Conservation (phyloP, 2,888 invertebrate species). For the Bombylius major region DNA sequence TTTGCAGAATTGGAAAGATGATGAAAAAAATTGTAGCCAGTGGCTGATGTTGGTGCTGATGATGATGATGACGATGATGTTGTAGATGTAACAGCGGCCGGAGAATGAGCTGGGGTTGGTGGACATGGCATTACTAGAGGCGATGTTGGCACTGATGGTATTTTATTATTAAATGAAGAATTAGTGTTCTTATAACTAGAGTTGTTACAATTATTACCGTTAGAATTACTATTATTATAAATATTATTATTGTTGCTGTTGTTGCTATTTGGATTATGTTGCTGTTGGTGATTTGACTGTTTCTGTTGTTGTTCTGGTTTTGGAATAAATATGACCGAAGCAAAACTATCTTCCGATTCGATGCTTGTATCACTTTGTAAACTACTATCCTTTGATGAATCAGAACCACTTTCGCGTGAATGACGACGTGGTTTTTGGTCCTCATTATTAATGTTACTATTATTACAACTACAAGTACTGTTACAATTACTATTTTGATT, state of each 20-base stretch:
- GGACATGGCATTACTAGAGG: conserved; percentile 41
- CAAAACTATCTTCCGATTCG: conserved; percentile 87
- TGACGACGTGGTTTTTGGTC: conserved; percentile 51
- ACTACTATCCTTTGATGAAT: conserved; percentile 78
- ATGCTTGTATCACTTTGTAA: conserved; percentile 88
- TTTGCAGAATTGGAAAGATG: neutral
- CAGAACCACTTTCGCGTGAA: conserved; percentile 78
- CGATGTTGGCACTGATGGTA: conserved; percentile 64
- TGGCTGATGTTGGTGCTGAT: conserved; percentile 1
- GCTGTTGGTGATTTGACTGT: neutral
- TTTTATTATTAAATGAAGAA: conserved; percentile 22
- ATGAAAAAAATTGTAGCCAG: neutral
- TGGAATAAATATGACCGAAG: conserved; percentile 83
- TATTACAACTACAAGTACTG: conserved; percentile 19
- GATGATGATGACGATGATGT: conserved; percentile 6
- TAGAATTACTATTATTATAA: conserved; percentile 8
- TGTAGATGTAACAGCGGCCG: conserved; percentile 26
- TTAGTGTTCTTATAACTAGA: conserved; percentile 12
- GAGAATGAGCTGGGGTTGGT: conserved; percentile 36
- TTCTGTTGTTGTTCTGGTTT: conserved; percentile 46
- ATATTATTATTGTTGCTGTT: neutral
- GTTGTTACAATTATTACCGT: conserved; percentile 5
- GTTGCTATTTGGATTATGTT: neutral
- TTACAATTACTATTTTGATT: conserved; percentile 14
- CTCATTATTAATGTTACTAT: conserved; percentile 32